Base-by-base conservation (phyloP, 2,113 vertebrate genomes). In the Sciurus niger region DNA sequence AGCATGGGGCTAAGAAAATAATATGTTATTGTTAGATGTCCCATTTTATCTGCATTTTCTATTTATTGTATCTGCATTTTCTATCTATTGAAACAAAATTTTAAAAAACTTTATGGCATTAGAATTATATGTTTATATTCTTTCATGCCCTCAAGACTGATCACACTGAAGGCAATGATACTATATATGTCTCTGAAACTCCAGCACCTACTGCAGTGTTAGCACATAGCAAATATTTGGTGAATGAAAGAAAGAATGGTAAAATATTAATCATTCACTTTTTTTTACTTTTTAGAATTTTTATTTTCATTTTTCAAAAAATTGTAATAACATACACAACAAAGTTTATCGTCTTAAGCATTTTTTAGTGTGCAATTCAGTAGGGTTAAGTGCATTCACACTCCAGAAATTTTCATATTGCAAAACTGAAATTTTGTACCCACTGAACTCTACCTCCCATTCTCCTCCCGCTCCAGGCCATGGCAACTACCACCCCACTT, bases 61-160 rank as follows among this genome's bases (percentile, higher is more conserved):
- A 17, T 76, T n/a, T 40, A 40, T 40, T 48, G 46, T 67, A 89
- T 83, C 37, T 92, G 40, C 46, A 83, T 77, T 60, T 92, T 72
- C 37, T 80, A 67, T n/a, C 73, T 82, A 30, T 72, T 78, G 72
- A 70, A 70, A 96, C 70, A 63, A 68, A 90, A 18, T 73, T 68
- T 68, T 63, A 18, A 74, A 90, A 82, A 88, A 90, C n/a, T 76
- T 58, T 14, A 93, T 10, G 55, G 72, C 48, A 55, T 9, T 25
- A 63, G 48, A 79, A 83, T 24, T 58, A 22, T 40, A 78, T 12
- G 48, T 40, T 83, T 80, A 34, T 18, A 65, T 16, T 78, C 80
- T 51, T n/a, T 74, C 20, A 46, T 30, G 85, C 48, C 40, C 37
- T 94, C 40, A 88, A 55, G 2, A 63, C 17, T 4, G 43, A 87